Base-by-base conservation (phyloP, 2,113 vertebrate genomes). In the Myxocyprinus asiaticus region DNA sequence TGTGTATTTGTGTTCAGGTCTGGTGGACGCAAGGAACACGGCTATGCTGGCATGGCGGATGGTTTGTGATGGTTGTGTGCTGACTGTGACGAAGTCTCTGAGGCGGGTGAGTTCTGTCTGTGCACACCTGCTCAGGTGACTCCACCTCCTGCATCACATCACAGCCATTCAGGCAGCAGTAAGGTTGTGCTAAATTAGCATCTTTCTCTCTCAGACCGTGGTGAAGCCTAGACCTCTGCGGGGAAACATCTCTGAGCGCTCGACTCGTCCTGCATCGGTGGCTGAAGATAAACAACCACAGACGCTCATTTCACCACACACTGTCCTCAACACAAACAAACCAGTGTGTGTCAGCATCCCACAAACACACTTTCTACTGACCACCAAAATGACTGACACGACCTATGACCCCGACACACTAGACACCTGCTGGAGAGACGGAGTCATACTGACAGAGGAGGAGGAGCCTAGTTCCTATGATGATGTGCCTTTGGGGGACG, bases 11-110 rank as follows among this genome's bases (percentile, higher is more conserved):
- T 61, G 12, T 43, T 15, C 61, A 98, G 98, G 98, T 47, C 78
- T 99, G 88, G 96, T 98, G 84, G 97, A 98, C 81, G 93, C 97
- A 77, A 90, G 95, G 68, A 99, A 99, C 45, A 99, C 98, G 47
- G 96, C 97, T 70, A 83, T 82, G 63, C 92, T 99, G 75, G 95
- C 97, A 14, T 95, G 92, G 89, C 94, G 92, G 85, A 94, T 99
- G 95, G 95, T 96, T 83, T 90, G 86, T 61, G 96, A 99, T 50
- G 95, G 96, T n/a, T 98, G 96, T 84, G 79, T 94, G 69, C 93
- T 99, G 89, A 96, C 92, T 90, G 87, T 95, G 74, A 99, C 96
- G 0, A 95, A 93, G 82, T 94, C 89, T 62, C 89, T 95, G 75
- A 90, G 92, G 77, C 90, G 94, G 95, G 97, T 99, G 90, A 94